These are phyloP conservation scores for Salpingus planirostris DNA, from an alignment of 2,888 invertebrate species.

Conservation along the genomic window DNA sequence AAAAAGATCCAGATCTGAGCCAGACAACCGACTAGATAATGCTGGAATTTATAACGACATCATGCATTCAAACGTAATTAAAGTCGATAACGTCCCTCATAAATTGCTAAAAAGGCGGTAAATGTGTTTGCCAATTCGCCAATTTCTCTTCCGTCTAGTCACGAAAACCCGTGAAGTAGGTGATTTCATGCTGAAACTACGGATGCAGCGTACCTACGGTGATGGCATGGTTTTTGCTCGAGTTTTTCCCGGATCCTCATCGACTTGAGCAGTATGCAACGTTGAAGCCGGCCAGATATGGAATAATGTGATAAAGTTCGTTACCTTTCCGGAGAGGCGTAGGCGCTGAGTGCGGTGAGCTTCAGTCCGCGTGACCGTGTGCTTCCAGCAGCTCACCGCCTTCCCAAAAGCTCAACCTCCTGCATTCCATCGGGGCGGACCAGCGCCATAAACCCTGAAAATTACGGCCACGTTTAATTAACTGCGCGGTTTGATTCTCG, in stretches of 20 bases:
- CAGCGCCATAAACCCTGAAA: constrained; percentile 2
- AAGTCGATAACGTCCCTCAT: too few relatives aligned
- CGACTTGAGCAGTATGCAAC: not conserved
- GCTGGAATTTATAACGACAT: too few relatives aligned
- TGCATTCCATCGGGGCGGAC: constrained; percentile 7
- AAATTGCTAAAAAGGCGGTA: too few relatives aligned
- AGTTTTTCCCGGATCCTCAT: constrained; percentile 2
- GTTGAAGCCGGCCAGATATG: constrained; percentile 1
- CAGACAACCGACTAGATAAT: too few relatives aligned
- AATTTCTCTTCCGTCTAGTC: too few relatives aligned
- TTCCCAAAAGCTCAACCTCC: constrained; percentile 5
- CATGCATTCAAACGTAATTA: too few relatives aligned
- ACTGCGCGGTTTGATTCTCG: too few relatives aligned
- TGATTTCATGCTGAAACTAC: too few relatives aligned
- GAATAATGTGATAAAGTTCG: constrained; percentile 10
- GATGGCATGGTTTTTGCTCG: not conserved
- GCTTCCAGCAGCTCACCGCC: constrained; percentile 28
- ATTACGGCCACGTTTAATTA: constrained; percentile 3
- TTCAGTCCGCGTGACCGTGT: constrained; percentile 35
- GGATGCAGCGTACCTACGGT: too few relatives aligned
- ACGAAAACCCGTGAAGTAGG: too few relatives aligned
- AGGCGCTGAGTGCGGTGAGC: constrained; percentile 32
- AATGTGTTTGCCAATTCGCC: too few relatives aligned
- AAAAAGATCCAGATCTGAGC: too few relatives aligned
- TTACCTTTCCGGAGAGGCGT: constrained; percentile 30